Conservation (phyloP, 2,797 vertebrate genomes). For the Pseudotriccus pelzelni region DNA sequence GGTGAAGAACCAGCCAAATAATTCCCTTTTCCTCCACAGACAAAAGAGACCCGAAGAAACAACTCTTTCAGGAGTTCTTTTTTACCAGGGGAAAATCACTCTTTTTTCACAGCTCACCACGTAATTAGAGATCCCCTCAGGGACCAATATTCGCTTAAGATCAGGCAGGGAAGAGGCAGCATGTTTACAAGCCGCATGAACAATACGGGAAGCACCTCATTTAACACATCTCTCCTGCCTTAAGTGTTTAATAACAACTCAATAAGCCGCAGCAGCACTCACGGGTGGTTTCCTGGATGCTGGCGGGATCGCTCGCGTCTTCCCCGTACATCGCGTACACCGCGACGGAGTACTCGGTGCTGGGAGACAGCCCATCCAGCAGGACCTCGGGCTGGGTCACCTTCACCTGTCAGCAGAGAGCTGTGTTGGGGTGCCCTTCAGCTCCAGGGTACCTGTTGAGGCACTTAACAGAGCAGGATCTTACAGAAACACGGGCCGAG, state of each 20-base stretch:
- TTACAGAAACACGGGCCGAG: neutral
- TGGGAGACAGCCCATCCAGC: constrained; percentile 80
- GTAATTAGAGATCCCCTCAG: neutral
- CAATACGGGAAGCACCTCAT: neutral
- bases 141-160: neutral
- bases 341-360: constrained; percentile 84
- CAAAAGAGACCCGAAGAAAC: neutral
- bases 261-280: constrained; percentile 39
- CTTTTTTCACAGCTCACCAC: neutral
- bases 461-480: neutral
- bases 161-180: neutral
- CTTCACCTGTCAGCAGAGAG: constrained; percentile 79
- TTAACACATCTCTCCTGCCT: neutral
- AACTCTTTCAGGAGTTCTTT: neutral
- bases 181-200: neutral
- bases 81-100: neutral
- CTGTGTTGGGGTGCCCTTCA: neutral
- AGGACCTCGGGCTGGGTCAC: constrained; percentile 83
- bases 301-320: constrained; percentile 88
- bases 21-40: neutral
- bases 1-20: neutral
- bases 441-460: neutral
- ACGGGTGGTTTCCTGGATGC: constrained; percentile 86
- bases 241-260: neutral
- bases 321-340: constrained; percentile 88